These are phyloP conservation scores for Aphidoletes aphidimyza DNA, from an alignment of 2,888 invertebrate species.

Conservation along the genomic window DNA sequence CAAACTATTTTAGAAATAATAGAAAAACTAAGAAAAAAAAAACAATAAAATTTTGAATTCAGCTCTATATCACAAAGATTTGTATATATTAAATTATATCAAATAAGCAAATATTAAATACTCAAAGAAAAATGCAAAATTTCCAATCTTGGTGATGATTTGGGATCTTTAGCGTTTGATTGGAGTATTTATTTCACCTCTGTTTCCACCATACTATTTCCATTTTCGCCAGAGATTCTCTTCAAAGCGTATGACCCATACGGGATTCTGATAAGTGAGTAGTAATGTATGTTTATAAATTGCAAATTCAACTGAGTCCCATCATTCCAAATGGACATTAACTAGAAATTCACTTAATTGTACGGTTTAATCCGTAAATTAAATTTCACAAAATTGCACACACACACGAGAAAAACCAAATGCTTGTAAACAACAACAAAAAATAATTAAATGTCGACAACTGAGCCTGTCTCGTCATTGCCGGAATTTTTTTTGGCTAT, in stretches of 20 bases:
- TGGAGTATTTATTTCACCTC: slow-evolving; percentile 13
- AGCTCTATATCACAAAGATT: not conserved
- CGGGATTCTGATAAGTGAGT: not conserved
- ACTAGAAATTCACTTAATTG: too few relatives aligned
- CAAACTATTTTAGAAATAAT: not conserved
- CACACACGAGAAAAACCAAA: not conserved
- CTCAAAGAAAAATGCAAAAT: not conserved
- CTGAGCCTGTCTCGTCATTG: not conserved
- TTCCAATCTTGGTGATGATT: not conserved
- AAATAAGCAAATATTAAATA: not conserved
- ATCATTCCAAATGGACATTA: not conserved
- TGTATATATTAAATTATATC: not conserved
- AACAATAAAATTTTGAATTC: not conserved
- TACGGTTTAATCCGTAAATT: too few relatives aligned
- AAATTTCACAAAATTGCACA: not conserved
- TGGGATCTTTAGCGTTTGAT: not conserved
- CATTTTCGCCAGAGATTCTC: not conserved
- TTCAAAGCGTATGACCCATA: not conserved
- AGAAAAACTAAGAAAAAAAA: too few relatives aligned
- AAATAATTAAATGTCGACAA: slow-evolving; percentile 18
- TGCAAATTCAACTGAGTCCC: not conserved
- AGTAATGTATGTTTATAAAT: not conserved
- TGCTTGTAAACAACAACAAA: not conserved
- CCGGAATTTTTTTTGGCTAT: not conserved
- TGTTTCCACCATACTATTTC: too few relatives aligned